Conservation (phyloP, 1,140 invertebrate species). For the Brachionus rotundiformis region DNA sequence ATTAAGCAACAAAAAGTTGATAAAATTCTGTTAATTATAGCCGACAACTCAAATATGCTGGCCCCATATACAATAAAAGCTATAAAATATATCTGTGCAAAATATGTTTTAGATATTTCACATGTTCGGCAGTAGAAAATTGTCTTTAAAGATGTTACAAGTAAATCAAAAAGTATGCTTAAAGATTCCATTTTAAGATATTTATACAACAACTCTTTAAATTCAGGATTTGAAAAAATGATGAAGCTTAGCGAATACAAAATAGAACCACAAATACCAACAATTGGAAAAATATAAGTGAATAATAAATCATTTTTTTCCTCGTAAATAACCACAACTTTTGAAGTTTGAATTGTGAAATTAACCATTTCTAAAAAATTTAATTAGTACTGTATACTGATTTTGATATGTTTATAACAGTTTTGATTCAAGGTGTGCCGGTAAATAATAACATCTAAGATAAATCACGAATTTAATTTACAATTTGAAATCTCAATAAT, state of each 20-base stretch:
- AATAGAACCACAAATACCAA: background rate
- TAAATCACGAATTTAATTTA: background rate
- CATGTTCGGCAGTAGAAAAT: conserved; percentile 16
- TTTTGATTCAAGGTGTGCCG: conserved; percentile 23
- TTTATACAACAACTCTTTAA: conserved; percentile 18
- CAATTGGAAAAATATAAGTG: background rate
- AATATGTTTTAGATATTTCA: background rate
- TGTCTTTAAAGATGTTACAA: background rate
- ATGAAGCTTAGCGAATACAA: background rate
- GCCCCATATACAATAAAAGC: conserved; percentile 1
- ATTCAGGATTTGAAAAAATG: background rate
- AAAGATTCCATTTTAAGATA: conserved; percentile 38
- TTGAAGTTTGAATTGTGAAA: background rate
- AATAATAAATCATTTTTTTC: conserved; percentile 1
- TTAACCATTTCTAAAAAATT: background rate
- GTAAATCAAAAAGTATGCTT: background rate
- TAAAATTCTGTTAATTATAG: background rate
- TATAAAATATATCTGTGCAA: background rate
- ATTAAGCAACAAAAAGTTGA: conserved; percentile 4
- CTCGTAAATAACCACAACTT: background rate
- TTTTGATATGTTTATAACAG: background rate
- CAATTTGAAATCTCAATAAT: background rate
- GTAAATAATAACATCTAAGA: conserved; percentile 1
- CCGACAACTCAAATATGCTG: background rate
- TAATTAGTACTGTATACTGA: background rate